Base-by-base conservation (phyloP, 2,797 vertebrate species). In the Halcyon leucocephala region DNA sequence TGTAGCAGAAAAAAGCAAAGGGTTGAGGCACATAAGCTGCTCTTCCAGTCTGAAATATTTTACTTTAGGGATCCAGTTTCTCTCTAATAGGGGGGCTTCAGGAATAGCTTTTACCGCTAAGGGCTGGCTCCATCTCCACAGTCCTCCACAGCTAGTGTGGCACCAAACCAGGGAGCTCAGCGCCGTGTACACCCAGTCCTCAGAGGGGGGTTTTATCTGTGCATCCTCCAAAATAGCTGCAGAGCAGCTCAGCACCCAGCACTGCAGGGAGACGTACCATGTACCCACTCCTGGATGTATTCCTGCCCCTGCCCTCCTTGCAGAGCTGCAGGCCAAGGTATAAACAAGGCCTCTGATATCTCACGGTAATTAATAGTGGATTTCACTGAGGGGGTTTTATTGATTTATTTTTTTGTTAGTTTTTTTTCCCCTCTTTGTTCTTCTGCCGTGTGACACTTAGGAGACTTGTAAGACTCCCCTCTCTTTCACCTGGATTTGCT, bases 401-500 rank as follows among this genome's bases (percentile, higher is more conserved):
- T 31, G 17, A 10, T 16, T 25, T 29, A 9, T 29, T 29, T 29
- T 28, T 29, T 51, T 7, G 10, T 28, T 51, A 18, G 18, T 55
- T 84, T 67, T 64, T 81, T 29, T 29, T 10, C 28, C 31, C 22
- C 11, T 41, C 79, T 96, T 96, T 96, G 89, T 95, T 96, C 55
- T 87, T 84, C n/a, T n/a, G 6, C 84, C 0, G 0, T 9, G 70
- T 73, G 92, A 92, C 80, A 73, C 1, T 0, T 15, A 46, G 70
- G 69, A 95, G 76, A 39, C 84, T 90, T 92, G 76, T 92, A 94
- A 93, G 69, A 49, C 82, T 90, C 79, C 78, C 15, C 28, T 52
- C 72, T 89, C 85, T 85, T 65, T 96, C 91, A 95, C 96, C 91
- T 97, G 96, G 93, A 89, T 96, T 96, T 96, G 76, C 88, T 90